Evolutionary conservation across 2,113 vertebrate genomes (phyloP), one percentile per base, ranked within the genome.

Genomic region (Limanda limanda): DNA sequence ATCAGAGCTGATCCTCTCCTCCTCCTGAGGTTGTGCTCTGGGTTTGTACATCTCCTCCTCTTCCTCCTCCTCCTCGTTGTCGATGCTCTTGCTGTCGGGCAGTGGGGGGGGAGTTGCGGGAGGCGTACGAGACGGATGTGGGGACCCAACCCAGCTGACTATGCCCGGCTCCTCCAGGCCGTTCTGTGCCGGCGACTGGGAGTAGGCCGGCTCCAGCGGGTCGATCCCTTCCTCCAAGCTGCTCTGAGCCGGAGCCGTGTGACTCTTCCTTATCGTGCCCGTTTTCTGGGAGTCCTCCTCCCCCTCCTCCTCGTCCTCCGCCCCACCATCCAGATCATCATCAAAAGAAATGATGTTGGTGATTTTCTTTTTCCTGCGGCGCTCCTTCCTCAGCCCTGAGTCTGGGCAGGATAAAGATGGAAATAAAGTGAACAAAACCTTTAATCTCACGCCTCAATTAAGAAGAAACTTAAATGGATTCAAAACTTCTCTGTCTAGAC

Each of bases 291-390:
- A 64, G 40, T 87, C 92, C 1, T 92, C 90, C 61, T 93, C 92
- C 1, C 59, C 85, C 21, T 90, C 93, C 59, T 92, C 93, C 48
- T 94, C 94, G 2, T 94, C 95, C n/a, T 96, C 96, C 0, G 95
- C 96, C 2, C 96, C 97, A 7, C 82, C 92, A 0, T 97, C 96
- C 60, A 97, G 94, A 20, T 95, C 94, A 31, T 95, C 94, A 35
- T 98, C 97, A 81, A 99, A 99, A 3, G 97, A 99, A 82, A 99
- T 99, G 7, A 99, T 99, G 91, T 98, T 97, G 66, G 97, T 97
- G 91, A 99, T 93, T 88, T 97, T 98, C 91, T 98, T 99, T 90
- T 96, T 99, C 92, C 96, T 96, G 70, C 96, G 96, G 5, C 97
- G 91, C 75, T 98, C 97, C 73, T 95, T 98, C 92, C 90, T 96